Evolutionary conservation across 2,888 invertebrate species (phyloP).

Genomic region (Nephrotoma appendiculata): DNA sequence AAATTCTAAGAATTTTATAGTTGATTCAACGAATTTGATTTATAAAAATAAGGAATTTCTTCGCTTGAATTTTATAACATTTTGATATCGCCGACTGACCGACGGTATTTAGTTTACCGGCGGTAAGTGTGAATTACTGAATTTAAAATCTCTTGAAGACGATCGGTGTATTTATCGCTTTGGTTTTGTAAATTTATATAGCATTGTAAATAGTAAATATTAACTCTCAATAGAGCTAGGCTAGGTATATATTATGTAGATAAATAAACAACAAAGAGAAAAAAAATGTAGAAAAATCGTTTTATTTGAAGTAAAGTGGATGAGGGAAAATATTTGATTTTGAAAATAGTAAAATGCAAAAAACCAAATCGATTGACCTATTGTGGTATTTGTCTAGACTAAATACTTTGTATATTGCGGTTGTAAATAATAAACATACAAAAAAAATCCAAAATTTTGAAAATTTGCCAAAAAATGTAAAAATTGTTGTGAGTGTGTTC

Average conservation of each 20-base stretch:
- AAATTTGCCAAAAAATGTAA: neutral
- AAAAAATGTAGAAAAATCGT: neutral
- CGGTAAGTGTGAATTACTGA: slow-evolving; percentile 1
- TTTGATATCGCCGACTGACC: neutral
- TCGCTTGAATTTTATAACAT: neutral
- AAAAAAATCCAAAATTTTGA: neutral
- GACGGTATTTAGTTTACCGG: neutral
- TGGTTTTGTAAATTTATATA: neutral
- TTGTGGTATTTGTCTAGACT: slow-evolving; percentile 3
- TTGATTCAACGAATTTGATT: neutral
- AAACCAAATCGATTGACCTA: slow-evolving; percentile 2
- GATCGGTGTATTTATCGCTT: neutral
- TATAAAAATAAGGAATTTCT: neutral
- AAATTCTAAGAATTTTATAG: neutral
- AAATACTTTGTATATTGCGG: neutral
- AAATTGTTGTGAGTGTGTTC: neutral
- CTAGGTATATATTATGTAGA: too few species aligned
- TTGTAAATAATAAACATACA: neutral
- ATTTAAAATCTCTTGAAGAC: neutral
- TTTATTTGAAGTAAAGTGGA: neutral
- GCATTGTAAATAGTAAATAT: neutral
- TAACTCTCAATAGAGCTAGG: neutral
- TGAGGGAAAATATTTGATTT: neutral
- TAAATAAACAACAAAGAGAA: neutral
- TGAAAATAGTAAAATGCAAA: neutral